phyloP scores from a whole-genome alignment of 1,140 invertebrate genomes.

The Drosophila bocki region DNA sequence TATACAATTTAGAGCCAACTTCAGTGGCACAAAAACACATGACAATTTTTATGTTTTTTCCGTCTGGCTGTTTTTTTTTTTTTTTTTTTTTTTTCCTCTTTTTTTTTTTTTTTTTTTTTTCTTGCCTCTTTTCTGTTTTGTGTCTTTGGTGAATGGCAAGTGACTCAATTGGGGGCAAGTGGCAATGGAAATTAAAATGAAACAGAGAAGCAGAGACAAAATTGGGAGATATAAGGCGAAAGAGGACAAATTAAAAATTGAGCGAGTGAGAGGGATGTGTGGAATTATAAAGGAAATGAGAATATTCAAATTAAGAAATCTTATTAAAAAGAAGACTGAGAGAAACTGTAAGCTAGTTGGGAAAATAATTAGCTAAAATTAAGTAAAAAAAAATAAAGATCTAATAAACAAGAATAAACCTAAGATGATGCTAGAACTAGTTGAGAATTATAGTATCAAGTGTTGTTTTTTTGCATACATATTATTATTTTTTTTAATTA shows the following conservation, averaged over 20 bases:
- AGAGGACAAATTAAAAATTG: conserved; percentile 32
- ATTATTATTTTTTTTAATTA: no score
- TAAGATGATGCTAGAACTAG: neutral
- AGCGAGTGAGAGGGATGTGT: conserved; percentile 3
- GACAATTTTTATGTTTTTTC: conserved; percentile 49
- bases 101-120: no score
- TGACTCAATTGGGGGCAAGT: conserved; percentile 60
- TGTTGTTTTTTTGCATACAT: no score
- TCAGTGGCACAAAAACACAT: conserved; percentile 41
- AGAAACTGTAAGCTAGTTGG: neutral
- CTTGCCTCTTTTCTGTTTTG: neutral
- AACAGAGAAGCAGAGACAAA: conserved; percentile 21
- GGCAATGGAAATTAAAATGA: conserved; percentile 53
- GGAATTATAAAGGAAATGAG: conserved; percentile 25
- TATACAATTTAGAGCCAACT: conserved; percentile 19
- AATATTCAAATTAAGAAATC: conserved; percentile 23
- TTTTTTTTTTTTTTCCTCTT: neutral
- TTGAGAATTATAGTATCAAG: no score
- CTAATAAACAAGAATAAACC: neutral
- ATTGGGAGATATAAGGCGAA: conserved; percentile 13
- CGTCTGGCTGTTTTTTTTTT: conserved; percentile 10
- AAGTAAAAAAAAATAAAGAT: neutral
- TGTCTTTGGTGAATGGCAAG: conserved; percentile 46
- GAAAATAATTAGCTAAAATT: neutral
- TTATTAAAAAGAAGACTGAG: conserved; percentile 16